Evolutionary conservation across 2,113 vertebrate genomes (phyloP).

Genomic region (Gopherus flavomarginatus): DNA sequence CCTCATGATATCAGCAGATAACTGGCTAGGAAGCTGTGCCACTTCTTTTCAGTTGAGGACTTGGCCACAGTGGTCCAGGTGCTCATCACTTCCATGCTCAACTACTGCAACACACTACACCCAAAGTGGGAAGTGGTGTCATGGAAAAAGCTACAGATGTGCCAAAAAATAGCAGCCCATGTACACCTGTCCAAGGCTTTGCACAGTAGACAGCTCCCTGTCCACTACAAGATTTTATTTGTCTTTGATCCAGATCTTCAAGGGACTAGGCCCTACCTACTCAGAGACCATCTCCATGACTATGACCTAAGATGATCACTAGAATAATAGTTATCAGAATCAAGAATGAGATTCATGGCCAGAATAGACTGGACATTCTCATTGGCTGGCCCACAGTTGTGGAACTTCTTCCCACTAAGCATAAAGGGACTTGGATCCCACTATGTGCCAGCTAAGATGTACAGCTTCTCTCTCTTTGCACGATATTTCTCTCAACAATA

Average conservation of each 20-base stretch:
- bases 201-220: background rate
- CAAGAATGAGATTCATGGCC: background rate
- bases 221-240: background rate
- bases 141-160: background rate
- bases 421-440: background rate
- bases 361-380: background rate
- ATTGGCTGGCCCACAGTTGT: background rate
- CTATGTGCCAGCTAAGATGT: fast-evolving
- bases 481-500: background rate
- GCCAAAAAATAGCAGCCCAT: background rate
- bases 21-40: background rate
- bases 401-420: background rate
- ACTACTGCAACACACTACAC: background rate
- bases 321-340: background rate
- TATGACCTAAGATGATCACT: background rate
- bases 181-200: background rate
- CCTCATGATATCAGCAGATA: background rate
- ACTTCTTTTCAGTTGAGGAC: background rate
- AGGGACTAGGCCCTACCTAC: background rate
- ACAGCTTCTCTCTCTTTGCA: too few relatives aligned
- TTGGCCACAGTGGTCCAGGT: background rate
- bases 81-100: background rate
- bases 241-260: background rate
- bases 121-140: background rate
- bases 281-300: background rate